These are phyloP conservation scores for Lithophane semibrunnea DNA, from an alignment of 2,888 invertebrate species.

Conservation along the genomic window DNA sequence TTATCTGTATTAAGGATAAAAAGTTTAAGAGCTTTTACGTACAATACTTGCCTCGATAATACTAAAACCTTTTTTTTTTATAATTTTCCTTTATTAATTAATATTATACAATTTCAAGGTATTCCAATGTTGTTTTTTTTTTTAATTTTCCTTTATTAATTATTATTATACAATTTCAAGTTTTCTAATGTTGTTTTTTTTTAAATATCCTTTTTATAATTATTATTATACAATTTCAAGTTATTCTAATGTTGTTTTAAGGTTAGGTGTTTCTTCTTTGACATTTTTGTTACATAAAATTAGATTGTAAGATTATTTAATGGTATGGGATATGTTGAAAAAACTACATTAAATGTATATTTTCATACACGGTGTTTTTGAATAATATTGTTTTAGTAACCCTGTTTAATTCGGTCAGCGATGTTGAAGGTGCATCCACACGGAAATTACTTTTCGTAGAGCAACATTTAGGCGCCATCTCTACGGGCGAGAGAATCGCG, in stretches of 20 bases:
- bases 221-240: conserved; percentile 19
- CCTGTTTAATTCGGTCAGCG: not conserved
- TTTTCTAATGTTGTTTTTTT: conserved; percentile 38
- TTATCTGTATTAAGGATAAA: conserved; percentile 19
- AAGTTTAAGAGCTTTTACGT: conserved; percentile 25
- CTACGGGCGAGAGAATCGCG: no score
- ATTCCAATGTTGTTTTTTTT: conserved; percentile 32
- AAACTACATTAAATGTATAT: conserved; percentile 71
- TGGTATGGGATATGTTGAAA: conserved; percentile 70
- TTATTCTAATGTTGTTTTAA: conserved; percentile 40
- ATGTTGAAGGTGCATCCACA: not conserved
- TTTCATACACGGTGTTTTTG: conserved; percentile 59
- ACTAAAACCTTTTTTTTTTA: conserved; percentile 8
- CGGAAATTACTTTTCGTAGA: not conserved
- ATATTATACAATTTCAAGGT: conserved; percentile 25
- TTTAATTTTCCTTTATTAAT: not conserved
- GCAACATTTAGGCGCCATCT: not conserved
- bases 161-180: conserved; percentile 19
- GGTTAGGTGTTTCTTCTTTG: conserved; percentile 19
- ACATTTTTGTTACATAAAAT: conserved; percentile 51
- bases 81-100: not conserved
- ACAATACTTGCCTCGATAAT: conserved; percentile 54
- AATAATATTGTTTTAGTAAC: conserved; percentile 20
- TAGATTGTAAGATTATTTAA: conserved; percentile 62
- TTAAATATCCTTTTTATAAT: not conserved